Evolutionary conservation across 2,797 vertebrate species (phyloP).

Genomic region (Trachops cirrhosus): DNA sequence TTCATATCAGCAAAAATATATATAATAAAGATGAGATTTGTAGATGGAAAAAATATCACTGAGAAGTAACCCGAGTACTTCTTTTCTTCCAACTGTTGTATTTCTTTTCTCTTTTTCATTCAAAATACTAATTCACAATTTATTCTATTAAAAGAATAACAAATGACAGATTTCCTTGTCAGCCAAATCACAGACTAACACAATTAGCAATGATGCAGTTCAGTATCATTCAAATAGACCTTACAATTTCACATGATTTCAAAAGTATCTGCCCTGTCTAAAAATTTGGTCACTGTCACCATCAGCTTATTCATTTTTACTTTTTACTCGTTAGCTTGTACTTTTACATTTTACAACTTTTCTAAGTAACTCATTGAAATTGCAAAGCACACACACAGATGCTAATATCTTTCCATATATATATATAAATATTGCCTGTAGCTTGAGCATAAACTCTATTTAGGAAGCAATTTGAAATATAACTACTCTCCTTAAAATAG

Average conservation of each 20-base stretch:
- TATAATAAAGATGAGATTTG: neutral
- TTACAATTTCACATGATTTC: neutral
- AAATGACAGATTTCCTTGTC: neutral
- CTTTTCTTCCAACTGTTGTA: neutral
- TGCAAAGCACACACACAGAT: neutral
- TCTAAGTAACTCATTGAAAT: neutral
- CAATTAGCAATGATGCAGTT: neutral
- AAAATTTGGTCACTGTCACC: neutral
- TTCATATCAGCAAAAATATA: neutral
- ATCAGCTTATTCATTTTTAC: neutral
- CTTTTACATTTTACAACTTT: neutral
- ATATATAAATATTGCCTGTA: neutral
- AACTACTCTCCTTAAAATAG: neutral
- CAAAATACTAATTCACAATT: neutral
- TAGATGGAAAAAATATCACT: neutral
- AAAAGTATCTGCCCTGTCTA: neutral
- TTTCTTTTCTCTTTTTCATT: neutral
- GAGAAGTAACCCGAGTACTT: neutral
- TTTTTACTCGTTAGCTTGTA: conserved; percentile 12
- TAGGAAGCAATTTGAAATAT: conserved; percentile 38
- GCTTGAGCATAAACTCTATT: conserved; percentile 9
- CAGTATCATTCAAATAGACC: neutral
- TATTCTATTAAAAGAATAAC: neutral
- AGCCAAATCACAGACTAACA: neutral
- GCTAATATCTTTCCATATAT: neutral